Percentiles rank a stretch among this genome's conserved stretches.
Evolutionary conservation across 2,113 vertebrate species (phyloP).

Genomic region (Sardina pilchardus): DNA sequence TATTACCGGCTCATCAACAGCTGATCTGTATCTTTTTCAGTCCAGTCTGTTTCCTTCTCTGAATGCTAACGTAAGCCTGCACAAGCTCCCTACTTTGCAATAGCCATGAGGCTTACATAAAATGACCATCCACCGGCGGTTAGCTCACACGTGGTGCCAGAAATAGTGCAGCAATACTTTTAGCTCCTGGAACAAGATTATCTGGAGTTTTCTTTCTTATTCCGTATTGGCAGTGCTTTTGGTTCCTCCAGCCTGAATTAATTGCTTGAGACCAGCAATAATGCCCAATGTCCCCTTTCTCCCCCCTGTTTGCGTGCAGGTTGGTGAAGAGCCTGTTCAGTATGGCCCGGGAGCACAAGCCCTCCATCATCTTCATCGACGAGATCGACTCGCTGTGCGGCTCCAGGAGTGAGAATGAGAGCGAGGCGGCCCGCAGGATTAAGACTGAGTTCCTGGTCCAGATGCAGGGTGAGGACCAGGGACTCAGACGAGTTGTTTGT

Average conservation of each 20-base stretch:
- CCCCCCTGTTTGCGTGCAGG: slow-evolving; percentile 65
- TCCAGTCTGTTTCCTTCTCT: neutral
- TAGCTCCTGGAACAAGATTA: neutral
- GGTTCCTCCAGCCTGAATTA: neutral
- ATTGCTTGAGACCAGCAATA: neutral
- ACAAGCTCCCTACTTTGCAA: neutral
- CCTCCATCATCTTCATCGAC: slow-evolving; percentile 98
- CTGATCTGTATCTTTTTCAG: neutral
- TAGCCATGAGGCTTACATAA: neutral
- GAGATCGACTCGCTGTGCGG: slow-evolving; percentile 96
- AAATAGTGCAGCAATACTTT: neutral
- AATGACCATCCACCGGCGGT: neutral
- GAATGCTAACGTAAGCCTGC: neutral
- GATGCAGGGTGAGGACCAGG: slow-evolving; percentile 84
- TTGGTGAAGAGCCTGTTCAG: slow-evolving; percentile 95
- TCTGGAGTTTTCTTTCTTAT: neutral
- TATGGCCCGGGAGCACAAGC: slow-evolving; percentile 92
- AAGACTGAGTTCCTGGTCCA: slow-evolving; percentile 98
- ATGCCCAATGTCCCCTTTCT: neutral
- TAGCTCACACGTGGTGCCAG: neutral
- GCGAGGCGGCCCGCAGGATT: slow-evolving; percentile 92
- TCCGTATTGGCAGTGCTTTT: neutral
- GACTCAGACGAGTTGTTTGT: neutral
- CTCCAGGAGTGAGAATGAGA: slow-evolving; percentile 96
- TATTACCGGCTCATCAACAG: too few relatives aligned